These are phyloP conservation scores for Sinocyclocheilus anophthalmus DNA, from an alignment of 2,113 vertebrate genomes.

Conservation along the genomic window DNA sequence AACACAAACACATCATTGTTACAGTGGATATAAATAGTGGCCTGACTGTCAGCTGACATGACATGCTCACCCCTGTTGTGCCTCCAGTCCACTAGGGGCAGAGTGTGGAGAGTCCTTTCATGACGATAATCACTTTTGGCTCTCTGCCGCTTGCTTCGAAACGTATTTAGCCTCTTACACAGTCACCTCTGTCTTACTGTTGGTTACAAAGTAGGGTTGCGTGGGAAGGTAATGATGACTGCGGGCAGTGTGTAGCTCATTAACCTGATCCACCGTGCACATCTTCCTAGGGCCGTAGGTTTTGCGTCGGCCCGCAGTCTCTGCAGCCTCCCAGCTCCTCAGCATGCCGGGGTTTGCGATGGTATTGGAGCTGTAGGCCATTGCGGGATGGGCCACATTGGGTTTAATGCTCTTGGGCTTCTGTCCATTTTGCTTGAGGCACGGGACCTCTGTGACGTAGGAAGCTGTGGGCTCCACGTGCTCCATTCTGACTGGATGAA, in stretches of 20 bases:
- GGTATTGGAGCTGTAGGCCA: constrained; percentile 90
- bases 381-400: constrained; percentile 73
- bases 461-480: constrained; percentile 84
- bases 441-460: constrained; percentile 85
- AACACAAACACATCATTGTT: constrained; percentile 48
- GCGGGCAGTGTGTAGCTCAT: constrained; percentile 85
- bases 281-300: constrained; percentile 86
- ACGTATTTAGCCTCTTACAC: constrained; percentile 78
- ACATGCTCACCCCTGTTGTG: constrained; percentile 33
- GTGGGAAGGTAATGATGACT: constrained; percentile 91
- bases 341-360: constrained; percentile 69
- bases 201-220: constrained; percentile 98
- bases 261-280: constrained; percentile 81
- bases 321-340: constrained; percentile 91
- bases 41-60: constrained; percentile 36
- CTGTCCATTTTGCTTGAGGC: constrained; percentile 85
- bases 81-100: constrained; percentile 46
- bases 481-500: constrained; percentile 82
- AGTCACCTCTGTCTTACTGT: constrained; percentile 99
- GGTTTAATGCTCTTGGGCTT: constrained; percentile 80
- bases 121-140: constrained; percentile 42
- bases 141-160: constrained; percentile 30
- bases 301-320: constrained; percentile 88
- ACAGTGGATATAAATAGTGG: constrained; percentile 35
- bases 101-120: constrained; percentile 34